Conservation (phyloP, 1,140 invertebrate genomes). For the Drosophila equinoxialis region DNA sequence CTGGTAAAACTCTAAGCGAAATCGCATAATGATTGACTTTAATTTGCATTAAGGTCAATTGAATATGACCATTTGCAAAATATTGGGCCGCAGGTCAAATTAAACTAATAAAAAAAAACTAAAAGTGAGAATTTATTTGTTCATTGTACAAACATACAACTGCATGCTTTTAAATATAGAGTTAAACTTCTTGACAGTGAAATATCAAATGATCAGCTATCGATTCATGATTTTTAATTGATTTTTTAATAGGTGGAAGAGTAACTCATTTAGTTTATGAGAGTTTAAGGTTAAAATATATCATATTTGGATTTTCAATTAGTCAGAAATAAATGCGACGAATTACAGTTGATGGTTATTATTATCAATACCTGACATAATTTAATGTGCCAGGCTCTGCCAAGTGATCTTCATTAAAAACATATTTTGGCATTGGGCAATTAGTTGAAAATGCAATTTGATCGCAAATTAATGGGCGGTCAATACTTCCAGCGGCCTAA, state of each 20-base stretch:
- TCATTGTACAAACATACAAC: too few relatives aligned
- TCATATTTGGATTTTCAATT: too few relatives aligned
- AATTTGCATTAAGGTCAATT: not conserved
- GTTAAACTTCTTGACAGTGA: too few relatives aligned
- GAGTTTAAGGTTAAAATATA: too few relatives aligned
- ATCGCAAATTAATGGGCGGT: constrained; percentile 56
- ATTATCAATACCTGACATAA: not conserved
- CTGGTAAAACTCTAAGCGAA: not conserved
- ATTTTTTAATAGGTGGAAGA: too few relatives aligned
- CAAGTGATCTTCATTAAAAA: constrained; percentile 53
- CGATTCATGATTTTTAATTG: too few relatives aligned
- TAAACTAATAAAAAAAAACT: not conserved
- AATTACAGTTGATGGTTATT: too few relatives aligned
- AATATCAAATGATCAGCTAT: too few relatives aligned
- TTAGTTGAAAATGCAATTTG: constrained; percentile 51
- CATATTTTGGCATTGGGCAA: constrained; percentile 47
- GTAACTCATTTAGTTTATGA: too few relatives aligned
- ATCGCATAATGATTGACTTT: not conserved
- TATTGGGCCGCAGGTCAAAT: not conserved
- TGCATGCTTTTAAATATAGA: too few relatives aligned
- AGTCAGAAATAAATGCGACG: too few relatives aligned
- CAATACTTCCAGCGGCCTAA: constrained; percentile 41
- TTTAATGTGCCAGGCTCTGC: not conserved
- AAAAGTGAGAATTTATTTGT: too few relatives aligned
- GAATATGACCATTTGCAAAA: not conserved